phyloP scores from a whole-genome alignment of 2,797 vertebrate species.

The Eupleurogrammus muticus region DNA sequence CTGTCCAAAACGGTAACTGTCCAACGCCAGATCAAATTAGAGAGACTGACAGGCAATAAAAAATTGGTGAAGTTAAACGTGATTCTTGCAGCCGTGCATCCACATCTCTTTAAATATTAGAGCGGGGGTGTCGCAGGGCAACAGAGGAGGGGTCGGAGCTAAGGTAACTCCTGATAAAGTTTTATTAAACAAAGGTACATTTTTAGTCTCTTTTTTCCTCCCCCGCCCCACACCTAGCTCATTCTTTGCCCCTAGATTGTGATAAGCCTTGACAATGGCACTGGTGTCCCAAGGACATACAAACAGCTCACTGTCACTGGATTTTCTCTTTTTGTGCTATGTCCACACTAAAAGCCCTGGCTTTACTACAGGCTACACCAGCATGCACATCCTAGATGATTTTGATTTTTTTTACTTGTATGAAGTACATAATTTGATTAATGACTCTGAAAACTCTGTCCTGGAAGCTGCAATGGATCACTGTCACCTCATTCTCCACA shows the following conservation, averaged over 20 bases:
- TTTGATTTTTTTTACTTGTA: background rate
- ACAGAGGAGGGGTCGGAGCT: constrained; percentile 41
- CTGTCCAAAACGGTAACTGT: constrained; percentile 87
- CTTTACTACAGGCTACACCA: constrained; percentile 3
- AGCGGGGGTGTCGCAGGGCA: constrained; percentile 57
- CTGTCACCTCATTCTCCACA: no score
- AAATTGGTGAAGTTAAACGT: constrained; percentile 85
- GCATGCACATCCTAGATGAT: background rate
- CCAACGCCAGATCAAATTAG: constrained; percentile 86
- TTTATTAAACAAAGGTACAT: constrained; percentile 79
- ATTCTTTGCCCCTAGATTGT: constrained; percentile 71
- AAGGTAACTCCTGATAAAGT: constrained; percentile 80
- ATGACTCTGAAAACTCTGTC: no score
- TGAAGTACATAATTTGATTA: no score
- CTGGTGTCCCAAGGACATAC: constrained; percentile 77
- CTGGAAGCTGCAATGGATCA: no score
- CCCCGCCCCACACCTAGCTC: constrained; percentile 28
- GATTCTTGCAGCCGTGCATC: constrained; percentile 72
- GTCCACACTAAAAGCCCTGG: constrained; percentile 39
- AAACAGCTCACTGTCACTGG: constrained; percentile 71
- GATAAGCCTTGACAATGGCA: constrained; percentile 83
- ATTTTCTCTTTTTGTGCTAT: constrained; percentile 58
- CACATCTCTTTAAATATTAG: constrained; percentile 83
- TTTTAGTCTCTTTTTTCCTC: constrained; percentile 35
- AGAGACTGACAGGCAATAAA: constrained; percentile 89